A percentile compares a stretch with the other conserved stretches of the same genome.
These are phyloP conservation scores for Melanostoma scalare DNA, from an alignment of 2,888 invertebrate genomes.

Conservation along the genomic window DNA sequence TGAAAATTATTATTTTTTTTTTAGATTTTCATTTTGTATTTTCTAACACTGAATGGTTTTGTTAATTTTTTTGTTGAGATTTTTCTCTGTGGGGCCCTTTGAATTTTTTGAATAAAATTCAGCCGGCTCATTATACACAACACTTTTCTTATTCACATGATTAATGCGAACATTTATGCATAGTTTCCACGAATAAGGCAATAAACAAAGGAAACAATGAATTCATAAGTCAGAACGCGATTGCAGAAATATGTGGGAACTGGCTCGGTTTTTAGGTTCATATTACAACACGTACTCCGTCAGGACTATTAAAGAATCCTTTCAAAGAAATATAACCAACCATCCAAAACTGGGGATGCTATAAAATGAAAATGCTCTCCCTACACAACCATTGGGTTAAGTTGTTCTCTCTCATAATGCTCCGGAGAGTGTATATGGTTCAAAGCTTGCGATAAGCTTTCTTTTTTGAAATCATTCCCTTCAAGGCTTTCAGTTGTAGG, in stretches of 20 bases:
- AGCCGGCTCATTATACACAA: too few species aligned
- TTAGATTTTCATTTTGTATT: neutral
- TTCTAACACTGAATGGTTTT: neutral
- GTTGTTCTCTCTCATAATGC: too few species aligned
- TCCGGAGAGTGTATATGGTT: too few species aligned
- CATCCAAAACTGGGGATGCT: constrained; percentile 60
- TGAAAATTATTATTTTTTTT: neutral
- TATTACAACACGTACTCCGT: constrained; percentile 67
- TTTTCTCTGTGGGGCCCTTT: constrained; percentile 13
- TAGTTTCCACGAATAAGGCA: neutral
- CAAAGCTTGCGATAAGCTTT: constrained; percentile 36
- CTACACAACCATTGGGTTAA: constrained; percentile 10
- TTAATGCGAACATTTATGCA: neutral
- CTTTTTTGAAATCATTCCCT: neutral
- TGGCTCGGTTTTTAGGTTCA: constrained; percentile 69
- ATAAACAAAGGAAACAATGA: constrained; percentile 24
- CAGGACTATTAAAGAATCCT: constrained; percentile 64
- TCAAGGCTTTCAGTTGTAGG: neutral
- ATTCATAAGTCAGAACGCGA: constrained; percentile 55
- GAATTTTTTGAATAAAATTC: neutral
- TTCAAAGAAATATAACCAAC: constrained; percentile 42
- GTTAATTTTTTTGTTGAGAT: constrained; percentile 1
- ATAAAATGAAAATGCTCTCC: constrained; percentile 48
- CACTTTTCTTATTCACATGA: constrained; percentile 5
- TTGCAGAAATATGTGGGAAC: constrained; percentile 54